phyloP scores from a whole-genome alignment of 2,113 vertebrate species.

The Channa maculata region DNA sequence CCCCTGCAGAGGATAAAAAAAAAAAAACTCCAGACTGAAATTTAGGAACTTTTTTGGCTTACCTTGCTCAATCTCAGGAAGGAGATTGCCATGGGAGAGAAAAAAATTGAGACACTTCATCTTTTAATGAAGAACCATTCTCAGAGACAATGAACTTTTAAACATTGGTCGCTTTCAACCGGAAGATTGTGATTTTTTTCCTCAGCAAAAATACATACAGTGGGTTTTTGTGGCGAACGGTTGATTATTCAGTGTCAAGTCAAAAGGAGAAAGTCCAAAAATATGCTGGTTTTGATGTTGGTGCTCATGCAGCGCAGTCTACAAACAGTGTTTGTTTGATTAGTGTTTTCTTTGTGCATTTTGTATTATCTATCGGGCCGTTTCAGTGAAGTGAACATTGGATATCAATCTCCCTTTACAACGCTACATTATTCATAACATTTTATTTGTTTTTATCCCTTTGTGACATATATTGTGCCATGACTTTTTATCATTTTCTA shows the following conservation, averaged over 20 bases:
- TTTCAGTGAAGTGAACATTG: slow-evolving; percentile 86
- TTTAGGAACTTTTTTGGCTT: slow-evolving; percentile 73
- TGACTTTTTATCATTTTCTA: slow-evolving; percentile 79
- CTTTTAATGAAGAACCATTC: slow-evolving; percentile 79
- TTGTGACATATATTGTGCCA: slow-evolving; percentile 83
- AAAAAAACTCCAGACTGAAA: slow-evolving; percentile 67
- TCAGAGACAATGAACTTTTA: slow-evolving; percentile 78
- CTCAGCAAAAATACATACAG: slow-evolving; percentile 62
- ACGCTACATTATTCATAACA: slow-evolving; percentile 79
- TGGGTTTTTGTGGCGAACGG: slow-evolving; percentile 52
- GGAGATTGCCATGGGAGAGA: slow-evolving; percentile 81
- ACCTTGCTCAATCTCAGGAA: slow-evolving; percentile 85
- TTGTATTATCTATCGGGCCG: slow-evolving; percentile 87
- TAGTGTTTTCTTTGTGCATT: slow-evolving; percentile 91
- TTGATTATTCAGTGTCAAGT: slow-evolving; percentile 72
- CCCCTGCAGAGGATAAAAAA: slow-evolving; percentile 41
- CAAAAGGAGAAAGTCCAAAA: slow-evolving; percentile 79
- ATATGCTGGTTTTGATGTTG: slow-evolving; percentile 82
- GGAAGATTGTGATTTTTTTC: slow-evolving; percentile 78
- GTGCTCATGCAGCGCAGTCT: slow-evolving; percentile 84
- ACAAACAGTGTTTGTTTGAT: slow-evolving; percentile 88
- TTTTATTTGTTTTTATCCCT: slow-evolving; percentile 78
- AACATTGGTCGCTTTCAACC: slow-evolving; percentile 75
- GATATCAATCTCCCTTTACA: slow-evolving; percentile 79
- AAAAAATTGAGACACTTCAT: slow-evolving; percentile 69